phyloP scores from a whole-genome alignment of 2,888 invertebrate genomes.

The Mythimna ferrago region DNA sequence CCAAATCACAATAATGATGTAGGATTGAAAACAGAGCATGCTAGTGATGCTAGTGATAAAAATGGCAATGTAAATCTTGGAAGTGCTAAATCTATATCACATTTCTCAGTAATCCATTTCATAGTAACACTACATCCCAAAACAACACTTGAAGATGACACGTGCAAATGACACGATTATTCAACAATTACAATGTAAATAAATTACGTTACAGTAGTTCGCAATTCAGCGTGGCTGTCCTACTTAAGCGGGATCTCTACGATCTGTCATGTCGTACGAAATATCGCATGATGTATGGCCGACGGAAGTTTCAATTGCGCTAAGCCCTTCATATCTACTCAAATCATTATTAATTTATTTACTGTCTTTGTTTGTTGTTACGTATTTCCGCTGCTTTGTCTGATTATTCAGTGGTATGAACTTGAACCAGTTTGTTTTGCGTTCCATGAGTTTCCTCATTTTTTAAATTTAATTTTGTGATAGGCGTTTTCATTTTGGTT shows the following conservation, averaged over 20 bases:
- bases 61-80: not conserved
- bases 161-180: conserved; percentile 53
- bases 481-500: not conserved
- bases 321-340: conserved; percentile 72
- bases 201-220: conserved; percentile 62
- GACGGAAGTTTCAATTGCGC: conserved; percentile 83
- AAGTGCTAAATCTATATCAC: not conserved
- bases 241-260: conserved; percentile 45
- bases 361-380: conserved; percentile 69
- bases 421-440: conserved; percentile 29
- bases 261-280: conserved; percentile 53
- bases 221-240: conserved; percentile 44
- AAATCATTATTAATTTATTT: conserved; percentile 72
- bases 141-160: conserved; percentile 30
- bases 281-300: conserved; percentile 63
- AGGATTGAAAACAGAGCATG: not conserved
- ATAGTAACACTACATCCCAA: not conserved
- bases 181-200: conserved; percentile 47
- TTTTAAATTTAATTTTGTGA: not conserved
- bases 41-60: not conserved
- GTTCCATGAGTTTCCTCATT: not conserved
- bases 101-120: conserved; percentile 7
- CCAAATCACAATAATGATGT: not conserved
- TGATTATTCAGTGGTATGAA: conserved; percentile 48
- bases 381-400: conserved; percentile 64